Conservation (phyloP, 1,140 invertebrate genomes). For the Nomia melanderi region DNA sequence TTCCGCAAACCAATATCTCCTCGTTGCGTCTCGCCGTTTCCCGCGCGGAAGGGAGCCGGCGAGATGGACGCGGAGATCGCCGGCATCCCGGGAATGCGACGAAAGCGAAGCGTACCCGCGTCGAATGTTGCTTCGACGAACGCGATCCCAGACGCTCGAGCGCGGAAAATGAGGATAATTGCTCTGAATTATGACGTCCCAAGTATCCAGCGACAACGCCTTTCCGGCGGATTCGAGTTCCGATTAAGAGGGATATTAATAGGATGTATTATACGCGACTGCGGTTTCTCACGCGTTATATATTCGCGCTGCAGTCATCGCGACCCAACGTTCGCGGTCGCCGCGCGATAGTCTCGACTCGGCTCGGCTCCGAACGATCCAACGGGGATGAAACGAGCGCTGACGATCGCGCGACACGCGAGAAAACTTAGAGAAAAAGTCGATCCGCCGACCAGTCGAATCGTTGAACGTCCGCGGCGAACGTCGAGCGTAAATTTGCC, state of each 20-base stretch:
- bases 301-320: not conserved
- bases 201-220: conserved; percentile 41
- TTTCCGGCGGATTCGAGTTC: conserved; percentile 45
- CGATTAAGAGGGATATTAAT: conserved; percentile 52
- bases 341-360: not conserved
- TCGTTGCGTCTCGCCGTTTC: not conserved
- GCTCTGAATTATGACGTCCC: conserved; percentile 45
- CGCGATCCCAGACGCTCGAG: not conserved
- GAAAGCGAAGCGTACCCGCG: conserved; percentile 7
- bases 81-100: conserved; percentile 1
- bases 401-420: too few relatives aligned
- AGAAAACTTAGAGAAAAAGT: too few relatives aligned
- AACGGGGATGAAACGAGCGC: not conserved
- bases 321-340: not conserved
- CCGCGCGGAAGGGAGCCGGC: too few relatives aligned
- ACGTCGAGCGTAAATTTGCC: not conserved
- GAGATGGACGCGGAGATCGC: not conserved
- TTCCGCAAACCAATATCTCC: not conserved
- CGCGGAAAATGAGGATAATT: conserved; percentile 28
- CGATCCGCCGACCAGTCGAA: too few relatives aligned
- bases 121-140: conserved; percentile 26
- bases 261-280: conserved; percentile 7
- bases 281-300: conserved; percentile 34
- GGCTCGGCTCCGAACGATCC: not conserved
- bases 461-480: too few relatives aligned